Percentiles rank a stretch among this genome's conserved stretches.
Evolutionary conservation across 2,113 vertebrate species (phyloP).

Genomic region (Camelus bactrianus): DNA sequence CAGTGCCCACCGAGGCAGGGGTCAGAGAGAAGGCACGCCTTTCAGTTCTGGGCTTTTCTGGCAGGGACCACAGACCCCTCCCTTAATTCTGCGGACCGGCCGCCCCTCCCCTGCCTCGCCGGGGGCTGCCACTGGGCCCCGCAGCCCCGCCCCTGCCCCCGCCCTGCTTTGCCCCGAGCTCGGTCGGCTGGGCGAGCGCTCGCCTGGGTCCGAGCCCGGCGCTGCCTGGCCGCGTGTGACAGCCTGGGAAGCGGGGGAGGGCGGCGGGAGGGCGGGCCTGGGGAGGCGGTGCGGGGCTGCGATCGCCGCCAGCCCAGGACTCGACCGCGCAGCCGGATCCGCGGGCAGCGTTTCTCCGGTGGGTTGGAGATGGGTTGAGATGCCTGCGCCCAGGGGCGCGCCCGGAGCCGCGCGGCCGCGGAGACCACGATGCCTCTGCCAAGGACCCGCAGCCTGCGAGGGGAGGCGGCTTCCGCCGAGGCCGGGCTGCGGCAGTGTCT

Average conservation of each 20-base stretch:
- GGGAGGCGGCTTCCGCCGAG: slow-evolving; percentile 52
- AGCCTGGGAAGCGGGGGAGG: background rate
- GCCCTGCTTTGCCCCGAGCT: slow-evolving; percentile 65
- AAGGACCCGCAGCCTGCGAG: background rate
- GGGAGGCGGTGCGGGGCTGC: slow-evolving; percentile 10
- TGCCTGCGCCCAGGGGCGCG: slow-evolving; percentile 25
- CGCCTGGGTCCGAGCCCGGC: background rate
- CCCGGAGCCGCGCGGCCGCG: background rate
- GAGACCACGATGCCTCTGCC: slow-evolving; percentile 42
- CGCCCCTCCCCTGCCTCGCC: slow-evolving; percentile 65
- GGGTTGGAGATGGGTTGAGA: slow-evolving; percentile 73
- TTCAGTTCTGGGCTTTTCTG: slow-evolving; percentile 68
- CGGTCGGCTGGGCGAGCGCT: background rate
- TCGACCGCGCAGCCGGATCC: background rate
- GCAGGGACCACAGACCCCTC: slow-evolving; percentile 59
- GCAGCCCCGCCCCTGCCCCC: slow-evolving; percentile 6
- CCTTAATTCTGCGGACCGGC: slow-evolving; percentile 56
- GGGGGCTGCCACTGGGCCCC: slow-evolving; percentile 46
- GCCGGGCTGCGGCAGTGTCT: background rate
- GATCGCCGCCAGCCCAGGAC: background rate
- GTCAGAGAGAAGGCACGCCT: slow-evolving; percentile 15
- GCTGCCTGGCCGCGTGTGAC: slow-evolving; percentile 16
- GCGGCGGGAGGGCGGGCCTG: slow-evolving; percentile 25
- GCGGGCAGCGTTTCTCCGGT: background rate
- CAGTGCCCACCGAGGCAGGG: background rate